Evolutionary conservation across 2,888 invertebrate species (phyloP), one percentile per base, ranked within the genome.

Genomic region (Hypselothyrea guttata): DNA sequence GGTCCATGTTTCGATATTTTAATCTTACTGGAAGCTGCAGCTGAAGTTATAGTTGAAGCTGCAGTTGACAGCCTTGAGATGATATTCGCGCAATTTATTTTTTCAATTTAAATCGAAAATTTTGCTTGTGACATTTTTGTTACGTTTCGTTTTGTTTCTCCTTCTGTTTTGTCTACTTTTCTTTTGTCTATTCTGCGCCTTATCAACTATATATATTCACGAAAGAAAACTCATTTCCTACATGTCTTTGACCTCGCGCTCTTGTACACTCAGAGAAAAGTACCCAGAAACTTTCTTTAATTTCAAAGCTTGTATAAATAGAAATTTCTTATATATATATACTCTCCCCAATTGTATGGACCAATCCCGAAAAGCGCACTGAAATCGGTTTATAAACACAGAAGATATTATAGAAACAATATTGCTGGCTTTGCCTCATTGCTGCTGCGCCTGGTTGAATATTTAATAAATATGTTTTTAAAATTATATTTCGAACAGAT

Each of bases 31-130:
- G 48, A 34, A 51, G 75, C 75, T 4, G 38, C 53, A 46, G 22
- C 22, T 22, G 40, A 9, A 30, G 30, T n/a, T 5, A n/a, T 30
- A 9, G 30, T 22, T 38, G 18, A 8, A 65, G 58, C 81, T 78
- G 77, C 45, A 58, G 46, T 41, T 83, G 84, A 81, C 81, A 66
- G 57, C 48, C 37, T 46, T 40, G 66, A 65, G 66, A 67, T 60
- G 61, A 61, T 65, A 66, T 74, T 76, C 67, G 63, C 75, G 81
- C 71, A 73, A 66, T 81, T 76, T 69, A 55, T 57, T n/a, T 75
- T 53, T 45, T n/a, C 35, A 38, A 38, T 49, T 57, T 61, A 40
- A 59, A 58, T 46, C 57, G 49, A 38, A 53, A 52, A 54, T 37
- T 40, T 61, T 75, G 60, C 54, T 53, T n/a, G 37, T 72, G 75